Evolutionary conservation across 1,140 invertebrate genomes (phyloP).

Genomic region (Antheraea mylitta): DNA sequence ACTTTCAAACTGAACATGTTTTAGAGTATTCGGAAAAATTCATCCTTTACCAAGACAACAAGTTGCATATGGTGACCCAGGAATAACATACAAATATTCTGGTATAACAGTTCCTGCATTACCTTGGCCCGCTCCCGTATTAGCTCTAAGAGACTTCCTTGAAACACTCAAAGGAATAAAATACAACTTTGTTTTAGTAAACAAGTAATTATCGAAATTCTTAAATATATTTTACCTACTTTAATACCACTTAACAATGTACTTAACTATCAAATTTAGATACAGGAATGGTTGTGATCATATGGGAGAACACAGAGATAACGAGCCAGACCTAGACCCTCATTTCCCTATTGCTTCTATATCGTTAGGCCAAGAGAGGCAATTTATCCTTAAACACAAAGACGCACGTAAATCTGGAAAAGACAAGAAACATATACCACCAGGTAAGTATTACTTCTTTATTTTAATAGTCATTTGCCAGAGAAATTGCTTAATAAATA

Average conservation of each 20-base stretch:
- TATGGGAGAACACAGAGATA: slow-evolving; percentile 87
- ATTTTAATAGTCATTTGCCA: neutral
- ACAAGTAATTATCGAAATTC: slow-evolving; percentile 77
- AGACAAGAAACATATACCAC: slow-evolving; percentile 60
- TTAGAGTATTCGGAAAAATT: slow-evolving; percentile 84
- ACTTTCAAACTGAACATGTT: slow-evolving; percentile 15
- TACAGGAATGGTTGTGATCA: slow-evolving; percentile 85
- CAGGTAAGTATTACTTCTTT: slow-evolving; percentile 44
- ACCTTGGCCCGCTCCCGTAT: slow-evolving; percentile 81
- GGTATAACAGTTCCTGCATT: slow-evolving; percentile 81
- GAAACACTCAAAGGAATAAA: slow-evolving; percentile 75
- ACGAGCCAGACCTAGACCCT: slow-evolving; percentile 83
- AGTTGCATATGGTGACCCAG: slow-evolving; percentile 83
- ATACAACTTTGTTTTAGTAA: slow-evolving; percentile 87
- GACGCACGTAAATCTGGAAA: slow-evolving; percentile 76
- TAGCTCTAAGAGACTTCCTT: slow-evolving; percentile 78
- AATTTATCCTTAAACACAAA: slow-evolving; percentile 84
- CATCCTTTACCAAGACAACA: slow-evolving; percentile 84
- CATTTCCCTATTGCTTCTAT: slow-evolving; percentile 84
- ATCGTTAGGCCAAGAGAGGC: slow-evolving; percentile 83
- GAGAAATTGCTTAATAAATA: neutral
- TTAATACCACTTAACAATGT: neutral
- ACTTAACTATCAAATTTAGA: slow-evolving; percentile 54
- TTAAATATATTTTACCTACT: slow-evolving; percentile 1
- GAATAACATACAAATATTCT: slow-evolving; percentile 84